A percentile compares a stretch with the other conserved stretches of the same genome.
These are phyloP conservation scores for Bombyx mori DNA, from an alignment of 1,140 invertebrate species.

Conservation along the genomic window ASM3026992v2 NC_085119.1:5774001-5774500, in stretches of 20 bases:
- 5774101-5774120: constrained; percentile 20
- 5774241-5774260: constrained; percentile 47
- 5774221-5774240: constrained; percentile 49
- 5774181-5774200: constrained; percentile 22
- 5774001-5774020: background rate
- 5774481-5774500: no score
- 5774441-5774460: no score
- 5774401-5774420: no score
- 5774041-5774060: no score
- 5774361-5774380: background rate
- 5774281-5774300: constrained; percentile 38
- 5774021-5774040: no score
- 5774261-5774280: constrained; percentile 46
- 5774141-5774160: constrained; percentile 37
- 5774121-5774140: constrained; percentile 19
- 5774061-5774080: no score
- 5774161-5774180: constrained; percentile 29
- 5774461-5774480: no score
- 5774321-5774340: constrained; percentile 21
- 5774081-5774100: background rate
- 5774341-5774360: background rate
- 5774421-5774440: no score
- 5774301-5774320: constrained; percentile 39
- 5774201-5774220: constrained; percentile 32
- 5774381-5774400: background rate